A percentile compares a stretch with the other conserved stretches of the same genome.
These are phyloP conservation scores for Acleris emargana DNA, from an alignment of 2,888 invertebrate species.

Conservation along the genomic window DNA sequence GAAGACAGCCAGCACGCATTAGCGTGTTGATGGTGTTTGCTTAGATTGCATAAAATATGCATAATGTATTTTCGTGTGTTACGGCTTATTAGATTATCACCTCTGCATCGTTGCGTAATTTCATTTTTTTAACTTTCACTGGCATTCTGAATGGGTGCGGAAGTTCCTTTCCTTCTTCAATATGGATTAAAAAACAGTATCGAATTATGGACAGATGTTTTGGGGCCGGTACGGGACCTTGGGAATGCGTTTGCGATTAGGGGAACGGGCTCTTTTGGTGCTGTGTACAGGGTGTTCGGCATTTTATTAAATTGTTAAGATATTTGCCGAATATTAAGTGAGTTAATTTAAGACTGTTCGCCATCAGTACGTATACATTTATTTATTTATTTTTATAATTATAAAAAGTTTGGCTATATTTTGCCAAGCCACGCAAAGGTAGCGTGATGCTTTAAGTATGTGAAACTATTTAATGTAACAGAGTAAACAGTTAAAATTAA, in stretches of 20 bases:
- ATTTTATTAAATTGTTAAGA: neutral
- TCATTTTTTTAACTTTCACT: conserved; percentile 55
- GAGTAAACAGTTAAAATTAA: too few relatives aligned
- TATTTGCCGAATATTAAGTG: neutral
- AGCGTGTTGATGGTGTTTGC: conserved; percentile 30
- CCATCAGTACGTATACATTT: too few relatives aligned
- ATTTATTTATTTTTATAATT: too few relatives aligned
- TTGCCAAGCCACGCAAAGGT: too few relatives aligned
- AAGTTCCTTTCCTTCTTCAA: conserved; percentile 56
- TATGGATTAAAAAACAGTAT: conserved; percentile 41
- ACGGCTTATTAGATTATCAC: conserved; percentile 41
- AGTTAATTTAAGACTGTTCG: too few relatives aligned
- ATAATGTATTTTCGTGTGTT: conserved; percentile 36
- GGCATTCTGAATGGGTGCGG: conserved; percentile 49
- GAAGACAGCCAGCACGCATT: conserved; percentile 23
- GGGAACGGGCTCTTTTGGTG: conserved; percentile 42
- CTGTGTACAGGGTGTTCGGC: conserved; percentile 52
- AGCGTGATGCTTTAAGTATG: too few relatives aligned
- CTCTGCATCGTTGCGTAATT: conserved; percentile 47
- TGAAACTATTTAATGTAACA: too few relatives aligned
- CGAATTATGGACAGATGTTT: conserved; percentile 68
- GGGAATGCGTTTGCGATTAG: conserved; percentile 50
- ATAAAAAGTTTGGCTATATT: too few relatives aligned
- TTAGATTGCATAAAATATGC: conserved; percentile 38
- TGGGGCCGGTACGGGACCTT: conserved; percentile 63